Conservation (phyloP, 1,140 invertebrate genomes). For the Aleiodes sp. region DNA sequence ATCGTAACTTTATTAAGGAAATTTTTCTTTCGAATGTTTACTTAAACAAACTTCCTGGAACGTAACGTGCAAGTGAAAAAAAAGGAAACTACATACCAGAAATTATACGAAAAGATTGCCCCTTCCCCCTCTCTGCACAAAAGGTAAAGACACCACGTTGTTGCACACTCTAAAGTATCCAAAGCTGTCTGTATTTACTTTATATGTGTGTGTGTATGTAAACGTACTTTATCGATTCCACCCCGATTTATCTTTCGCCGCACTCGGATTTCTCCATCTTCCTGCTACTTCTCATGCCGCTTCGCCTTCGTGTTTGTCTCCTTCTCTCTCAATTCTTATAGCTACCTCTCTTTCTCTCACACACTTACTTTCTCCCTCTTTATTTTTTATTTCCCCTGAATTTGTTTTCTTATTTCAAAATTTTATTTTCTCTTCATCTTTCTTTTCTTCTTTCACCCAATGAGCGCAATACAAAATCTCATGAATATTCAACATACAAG, state of each 20-base stretch:
- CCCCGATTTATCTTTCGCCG: conserved; percentile 16
- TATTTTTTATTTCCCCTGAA: too few species aligned
- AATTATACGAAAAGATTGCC: not conserved
- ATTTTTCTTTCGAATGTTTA: conserved; percentile 1
- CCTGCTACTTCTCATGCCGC: not conserved
- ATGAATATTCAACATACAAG: conserved; percentile 60
- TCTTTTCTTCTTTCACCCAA: not conserved
- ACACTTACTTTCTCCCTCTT: conserved; percentile 32
- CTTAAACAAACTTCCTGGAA: conserved; percentile 12
- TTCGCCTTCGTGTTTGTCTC: not conserved
- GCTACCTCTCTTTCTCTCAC: conserved; percentile 27
- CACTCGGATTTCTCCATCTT: conserved; percentile 22
- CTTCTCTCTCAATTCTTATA: not conserved
- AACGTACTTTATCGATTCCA: conserved; percentile 30
- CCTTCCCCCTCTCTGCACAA: not conserved
- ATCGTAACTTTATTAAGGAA: conserved; percentile 31
- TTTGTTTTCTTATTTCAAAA: too few species aligned
- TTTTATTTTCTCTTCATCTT: conserved; percentile 22
- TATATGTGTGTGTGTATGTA: too few species aligned
- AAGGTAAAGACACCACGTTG: not conserved
- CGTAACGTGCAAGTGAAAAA: not conserved
- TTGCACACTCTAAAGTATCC: not conserved
- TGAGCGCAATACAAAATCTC: conserved; percentile 35
- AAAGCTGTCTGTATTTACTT: not conserved
- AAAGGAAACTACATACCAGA: not conserved